Evolutionary conservation across 1,140 invertebrate species (phyloP), one percentile per base, ranked within the genome.

Genomic region (Drosophila nannoptera): DNA sequence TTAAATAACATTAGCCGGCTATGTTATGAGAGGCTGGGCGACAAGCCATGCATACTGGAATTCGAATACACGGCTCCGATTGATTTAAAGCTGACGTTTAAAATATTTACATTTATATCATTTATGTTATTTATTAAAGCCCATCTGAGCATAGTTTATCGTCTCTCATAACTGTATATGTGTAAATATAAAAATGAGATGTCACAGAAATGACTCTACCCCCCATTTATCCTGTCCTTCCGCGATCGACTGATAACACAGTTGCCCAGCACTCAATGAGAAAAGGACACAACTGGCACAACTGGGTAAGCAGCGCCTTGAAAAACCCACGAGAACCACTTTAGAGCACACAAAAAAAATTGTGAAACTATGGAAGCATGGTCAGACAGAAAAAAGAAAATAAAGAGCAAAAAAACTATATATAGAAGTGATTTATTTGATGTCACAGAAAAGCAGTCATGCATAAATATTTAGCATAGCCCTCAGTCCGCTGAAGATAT

Each of bases 391-490:
- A 75, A 83, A 43, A 43, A 43, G 14, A 22, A 22, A 22, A 22
- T 22, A 22, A 22, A 40, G 9, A 40, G 9, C n/a, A 40, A 11
- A 40, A n/a, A 40, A 12, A 83, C 76, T 80, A 83, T 49, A 48
- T 53, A 45, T 76, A 73, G 83, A 83, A 83, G 80, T 84, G 80
- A 83, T 83, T 83, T 83, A 83, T 83, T 83, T 83, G 80, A 83
- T 83, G 80, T 83, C 80, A 83, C 80, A 83, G 80, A 83, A 84
- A 83, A 80, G 80, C 80, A 84, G 80, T 80, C 80, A 83, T 84
- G 80, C 81, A 84, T 80, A 83, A 83, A 84, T 83, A 83, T 84
- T 83, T 83, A 83, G 80, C 80, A 83, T 84, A 83, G 76, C 81
- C 80, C 76, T 70, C 73, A 80, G 69, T 69, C 58, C 53, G 73